These are phyloP conservation scores for Tuberolachnus salignus DNA, from an alignment of 2,888 invertebrate genomes.

Conservation along the genomic window DNA sequence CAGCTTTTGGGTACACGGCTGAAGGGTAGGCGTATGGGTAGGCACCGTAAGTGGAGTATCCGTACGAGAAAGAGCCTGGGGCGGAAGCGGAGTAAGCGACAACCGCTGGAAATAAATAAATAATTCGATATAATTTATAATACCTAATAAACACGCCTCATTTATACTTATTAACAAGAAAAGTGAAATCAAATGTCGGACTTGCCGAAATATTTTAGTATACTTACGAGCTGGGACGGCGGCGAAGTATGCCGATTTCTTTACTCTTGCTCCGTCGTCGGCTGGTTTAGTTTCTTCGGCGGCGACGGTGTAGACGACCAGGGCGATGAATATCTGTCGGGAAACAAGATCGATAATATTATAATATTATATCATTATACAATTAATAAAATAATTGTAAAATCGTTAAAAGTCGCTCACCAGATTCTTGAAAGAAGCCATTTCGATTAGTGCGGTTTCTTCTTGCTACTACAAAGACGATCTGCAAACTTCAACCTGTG, in stretches of 20 bases:
- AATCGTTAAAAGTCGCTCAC: background rate
- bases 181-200: too few species aligned
- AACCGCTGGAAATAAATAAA: background rate
- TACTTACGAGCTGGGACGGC: constrained; percentile 26
- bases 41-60: too few species aligned
- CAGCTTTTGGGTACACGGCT: too few species aligned
- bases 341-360: background rate
- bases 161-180: too few species aligned
- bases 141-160: too few species aligned
- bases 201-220: background rate
- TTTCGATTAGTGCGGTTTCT: constrained; percentile 3
- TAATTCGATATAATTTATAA: background rate
- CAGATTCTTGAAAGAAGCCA: background rate
- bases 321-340: constrained; percentile 31
- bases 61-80: background rate
- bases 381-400: too few species aligned
- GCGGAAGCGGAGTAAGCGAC: background rate
- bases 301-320: constrained; percentile 25
- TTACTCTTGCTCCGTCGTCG: background rate
- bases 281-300: constrained; percentile 5
- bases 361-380: too few species aligned
- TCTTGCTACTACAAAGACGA: background rate
- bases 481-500: constrained; percentile 38
- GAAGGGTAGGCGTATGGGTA: too few species aligned
- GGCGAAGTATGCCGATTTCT: constrained; percentile 8